Conservation (phyloP, 2,888 invertebrate genomes). For the Drosophila picticornis region DNA sequence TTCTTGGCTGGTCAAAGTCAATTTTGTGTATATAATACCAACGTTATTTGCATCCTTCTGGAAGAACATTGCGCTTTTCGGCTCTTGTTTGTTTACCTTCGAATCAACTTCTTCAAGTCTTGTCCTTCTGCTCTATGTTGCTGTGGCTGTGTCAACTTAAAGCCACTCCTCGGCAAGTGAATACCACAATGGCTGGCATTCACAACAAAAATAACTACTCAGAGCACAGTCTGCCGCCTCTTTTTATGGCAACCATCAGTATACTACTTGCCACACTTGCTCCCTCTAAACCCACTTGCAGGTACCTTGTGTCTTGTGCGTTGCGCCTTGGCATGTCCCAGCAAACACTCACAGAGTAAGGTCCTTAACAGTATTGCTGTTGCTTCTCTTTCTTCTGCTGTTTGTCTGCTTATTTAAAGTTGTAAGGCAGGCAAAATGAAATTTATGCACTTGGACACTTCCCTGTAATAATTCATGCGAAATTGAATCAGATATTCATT, state of each 20-base stretch:
- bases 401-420: constrained; percentile 47
- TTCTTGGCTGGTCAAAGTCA: constrained; percentile 13
- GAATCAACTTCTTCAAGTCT: constrained; percentile 67
- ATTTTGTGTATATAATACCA: constrained; percentile 22
- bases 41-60: constrained; percentile 20
- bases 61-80: constrained; percentile 56
- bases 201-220: constrained; percentile 49
- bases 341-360: constrained; percentile 67
- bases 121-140: constrained; percentile 13
- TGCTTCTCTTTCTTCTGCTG: constrained; percentile 7
- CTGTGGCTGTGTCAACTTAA: constrained; percentile 67
- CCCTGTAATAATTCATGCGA: constrained; percentile 78
- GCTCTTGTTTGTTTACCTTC: constrained; percentile 70
- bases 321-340: constrained; percentile 61
- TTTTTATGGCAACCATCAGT: constrained; percentile 71
- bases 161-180: constrained; percentile 69
- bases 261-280: constrained; percentile 35
- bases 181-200: constrained; percentile 61
- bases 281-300: not conserved
- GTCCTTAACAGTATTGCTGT: constrained; percentile 53
- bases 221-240: constrained; percentile 75
- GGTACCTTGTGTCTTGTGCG: constrained; percentile 52
- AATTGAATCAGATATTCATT: constrained; percentile 81
- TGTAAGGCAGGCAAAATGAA: constrained; percentile 68
- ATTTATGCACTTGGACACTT: constrained; percentile 81